phyloP scores from a whole-genome alignment of 2,888 invertebrate genomes.

The Tetrapedia diversipes region DNA sequence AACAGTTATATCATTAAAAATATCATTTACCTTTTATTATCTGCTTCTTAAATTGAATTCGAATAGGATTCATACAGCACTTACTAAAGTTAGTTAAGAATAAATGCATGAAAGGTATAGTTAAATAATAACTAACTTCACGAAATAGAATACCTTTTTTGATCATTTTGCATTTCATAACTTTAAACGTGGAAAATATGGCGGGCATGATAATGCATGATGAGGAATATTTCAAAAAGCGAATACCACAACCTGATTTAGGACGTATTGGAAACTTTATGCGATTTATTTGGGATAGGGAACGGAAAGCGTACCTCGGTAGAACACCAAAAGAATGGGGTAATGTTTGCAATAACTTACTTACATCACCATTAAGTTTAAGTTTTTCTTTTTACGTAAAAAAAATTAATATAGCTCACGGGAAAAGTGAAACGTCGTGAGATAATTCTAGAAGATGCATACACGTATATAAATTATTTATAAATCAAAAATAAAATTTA shows the following conservation, averaged over 20 bases:
- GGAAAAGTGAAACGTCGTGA: not conserved
- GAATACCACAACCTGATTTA: slow-evolving; percentile 75
- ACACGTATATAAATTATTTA: too few relatives aligned
- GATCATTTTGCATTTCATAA: not conserved
- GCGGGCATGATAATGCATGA: slow-evolving; percentile 75
- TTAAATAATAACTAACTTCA: slow-evolving; percentile 29
- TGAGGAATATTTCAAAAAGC: slow-evolving; percentile 74
- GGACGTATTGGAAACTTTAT: slow-evolving; percentile 71
- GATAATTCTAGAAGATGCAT: not conserved
- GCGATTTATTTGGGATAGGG: slow-evolving; percentile 76
- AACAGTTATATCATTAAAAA: too few relatives aligned
- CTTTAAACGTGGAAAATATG: not conserved
- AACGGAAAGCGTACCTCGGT: slow-evolving; percentile 73
- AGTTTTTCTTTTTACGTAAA: too few relatives aligned
- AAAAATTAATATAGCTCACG: not conserved
- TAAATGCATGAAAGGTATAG: not conserved
- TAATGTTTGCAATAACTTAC: slow-evolving; percentile 52
- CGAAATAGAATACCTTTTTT: not conserved
- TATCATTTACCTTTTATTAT: too few relatives aligned
- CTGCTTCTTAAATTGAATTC: too few relatives aligned
- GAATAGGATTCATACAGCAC: too few relatives aligned
- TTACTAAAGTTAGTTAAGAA: slow-evolving; percentile 7
- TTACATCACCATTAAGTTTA: too few relatives aligned
- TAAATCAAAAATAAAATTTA: too few relatives aligned
- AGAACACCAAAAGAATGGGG: slow-evolving; percentile 78